Base-by-base conservation (phyloP, 2,797 vertebrate species). In the Liparis tanakae region DNA sequence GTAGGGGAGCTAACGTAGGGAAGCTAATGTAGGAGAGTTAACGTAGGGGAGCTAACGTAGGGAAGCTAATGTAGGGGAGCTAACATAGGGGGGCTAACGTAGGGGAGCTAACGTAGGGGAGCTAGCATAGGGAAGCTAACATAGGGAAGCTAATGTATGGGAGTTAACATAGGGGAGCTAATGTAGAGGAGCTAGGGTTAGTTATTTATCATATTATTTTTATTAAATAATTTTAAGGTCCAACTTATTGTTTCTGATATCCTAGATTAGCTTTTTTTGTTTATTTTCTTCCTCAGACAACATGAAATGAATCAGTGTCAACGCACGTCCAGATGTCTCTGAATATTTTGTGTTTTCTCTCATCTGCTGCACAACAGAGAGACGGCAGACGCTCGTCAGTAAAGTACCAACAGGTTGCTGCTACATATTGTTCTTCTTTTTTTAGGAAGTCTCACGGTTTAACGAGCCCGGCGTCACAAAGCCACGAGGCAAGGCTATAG, bases 381-480 rank as follows among this genome's bases (percentile, higher is more conserved):
- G 17, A 65, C 58, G 18, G n/a, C 0, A 63, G 10, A 58, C 43
- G 18, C 41, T 22, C 4, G 5, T 68, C 53, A 25, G 55, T 33
- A 12, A 41, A 44, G 66, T 43, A 78, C 74, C 2, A 30, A 43
- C 69, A 67, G 59, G 58, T 67, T 25, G 60, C 41, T 64, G 36
- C 57, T 60, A 57, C 36, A 75, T 63, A 46, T 41, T 64, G 33
- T 46, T 56, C 7, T 10, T 39, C 6, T 36, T 30, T 36, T 34
- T 41, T 30, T 30, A 30, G 25, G 4, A 63, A 53, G 58, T 62
- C 36, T 65, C 61, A 58, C 58, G 48, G 48, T 73, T 53, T 77
- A 75, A 87, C 64, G 13, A 77, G 73, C 59, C 20, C 17, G 14
- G 60, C 37, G 44, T 73, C 48, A 51, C 51, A 68, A 63, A 56